Evolutionary conservation across 2,113 vertebrate genomes (phyloP).

Genomic region (Gopherus evgoodei): DNA sequence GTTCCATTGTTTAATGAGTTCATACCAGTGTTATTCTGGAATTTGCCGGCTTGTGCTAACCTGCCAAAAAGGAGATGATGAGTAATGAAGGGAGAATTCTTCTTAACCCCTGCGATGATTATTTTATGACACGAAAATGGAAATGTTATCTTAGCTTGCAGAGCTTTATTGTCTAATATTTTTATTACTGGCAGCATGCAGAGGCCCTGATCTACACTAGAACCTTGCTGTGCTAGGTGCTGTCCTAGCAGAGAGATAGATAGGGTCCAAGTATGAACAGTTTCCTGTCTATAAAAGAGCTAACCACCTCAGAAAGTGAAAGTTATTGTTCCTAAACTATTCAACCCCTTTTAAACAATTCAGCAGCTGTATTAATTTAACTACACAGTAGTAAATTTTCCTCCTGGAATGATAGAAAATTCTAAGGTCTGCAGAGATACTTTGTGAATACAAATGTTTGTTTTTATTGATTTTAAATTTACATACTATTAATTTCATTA

Average conservation of each 20-base stretch:
- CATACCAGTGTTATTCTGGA: not conserved
- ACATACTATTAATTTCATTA: not conserved
- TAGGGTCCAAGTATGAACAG: not conserved
- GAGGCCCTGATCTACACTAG: not conserved
- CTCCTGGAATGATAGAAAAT: not conserved
- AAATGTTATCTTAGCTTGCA: slow-evolving; percentile 9
- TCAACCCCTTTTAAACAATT: not conserved
- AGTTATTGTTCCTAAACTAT: not conserved
- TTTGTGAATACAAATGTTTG: not conserved
- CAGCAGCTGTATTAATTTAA: not conserved
- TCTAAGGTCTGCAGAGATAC: not conserved
- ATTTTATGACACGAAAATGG: not conserved
- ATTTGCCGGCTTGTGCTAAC: not conserved
- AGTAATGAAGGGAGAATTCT: not conserved
- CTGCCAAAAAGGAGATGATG: not conserved
- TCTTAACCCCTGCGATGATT: not conserved
- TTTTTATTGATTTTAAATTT: not conserved
- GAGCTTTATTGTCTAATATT: not conserved
- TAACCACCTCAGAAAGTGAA: not conserved
- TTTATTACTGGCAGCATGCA: not conserved
- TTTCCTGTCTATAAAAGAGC: not conserved
- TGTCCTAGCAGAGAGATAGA: not conserved
- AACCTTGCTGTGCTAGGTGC: not conserved
- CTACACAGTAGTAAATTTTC: not conserved
- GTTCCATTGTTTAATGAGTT: not conserved